Base-by-base conservation (phyloP, 2,797 vertebrate genomes). In the Sebastolobus altivelis region DNA sequence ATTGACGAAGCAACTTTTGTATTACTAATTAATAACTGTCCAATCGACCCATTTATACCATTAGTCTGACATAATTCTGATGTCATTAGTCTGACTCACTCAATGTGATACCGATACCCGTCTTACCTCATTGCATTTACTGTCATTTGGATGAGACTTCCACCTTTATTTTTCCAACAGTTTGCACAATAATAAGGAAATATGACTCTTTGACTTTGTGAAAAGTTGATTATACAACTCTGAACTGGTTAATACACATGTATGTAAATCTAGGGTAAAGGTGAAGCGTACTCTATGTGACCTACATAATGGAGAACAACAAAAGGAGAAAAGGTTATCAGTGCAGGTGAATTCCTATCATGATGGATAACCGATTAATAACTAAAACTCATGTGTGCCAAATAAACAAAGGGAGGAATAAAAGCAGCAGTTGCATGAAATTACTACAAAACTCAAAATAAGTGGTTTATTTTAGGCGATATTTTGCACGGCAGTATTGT, bases 21-120 rank as follows among this genome's bases (percentile, higher is more conserved):
- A 20, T 56, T 52, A n/a, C 20, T 38, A 25, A 55, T 79, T 54
- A 65, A 56, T 82, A 33, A 43, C 40, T 14, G 10, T 33, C 65
- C 16, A 43, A 59, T 22, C 38, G 72, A 38, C 6, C 22, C 6
- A n/a, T 69, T 75, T 61, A 62, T 35, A 63, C 77, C n/a, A 56
- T 60, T 68, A 69, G 25, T 33, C 33, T 87, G 68, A 85, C 43
- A 20, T 49, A 49, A 20, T 49, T 49, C 46, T 8, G 46, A 49
- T 49, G 20, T 49, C 20, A 49, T 49, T 2, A 49, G 25, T 33
- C 27, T 87, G 68, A 85, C 49, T 84, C 81, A 88, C 33, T 58
- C 20, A n/a, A 14, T 3, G n/a, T n/a, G n/a, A 40, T 65, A n/a
- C 46, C 0, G n/a, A 43, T n/a, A 46, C 12, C 25, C 27, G 29